These are phyloP conservation scores for Zoanthus gigantus DNA, from an alignment of 92 coral and sea anemone genomes.

Conservation along the genomic window DNA sequence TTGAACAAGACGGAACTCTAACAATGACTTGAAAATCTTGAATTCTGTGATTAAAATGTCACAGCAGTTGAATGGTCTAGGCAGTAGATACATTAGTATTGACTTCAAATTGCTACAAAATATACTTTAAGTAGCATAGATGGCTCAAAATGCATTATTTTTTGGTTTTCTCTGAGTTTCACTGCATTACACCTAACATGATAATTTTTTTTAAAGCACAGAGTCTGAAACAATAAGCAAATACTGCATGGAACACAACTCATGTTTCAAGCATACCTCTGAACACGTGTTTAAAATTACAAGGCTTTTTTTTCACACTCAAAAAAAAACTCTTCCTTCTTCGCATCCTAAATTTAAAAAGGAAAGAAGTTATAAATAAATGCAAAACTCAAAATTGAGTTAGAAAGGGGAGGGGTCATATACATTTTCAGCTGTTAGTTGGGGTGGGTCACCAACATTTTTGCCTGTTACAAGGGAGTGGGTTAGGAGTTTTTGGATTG, in stretches of 20 bases:
- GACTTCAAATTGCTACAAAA: no score
- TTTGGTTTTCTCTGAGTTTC: neutral
- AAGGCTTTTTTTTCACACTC: no score
- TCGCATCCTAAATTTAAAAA: no score
- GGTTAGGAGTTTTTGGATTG: neutral
- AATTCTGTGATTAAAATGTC: no score
- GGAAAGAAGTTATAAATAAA: neutral
- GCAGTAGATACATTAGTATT: no score
- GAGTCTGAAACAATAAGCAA: neutral
- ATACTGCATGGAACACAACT: no score
- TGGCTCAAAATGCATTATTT: neutral
- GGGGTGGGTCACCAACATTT: conserved; percentile 5
- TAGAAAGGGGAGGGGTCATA: neutral
- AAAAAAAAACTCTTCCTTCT: no score
- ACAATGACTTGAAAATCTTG: no score
- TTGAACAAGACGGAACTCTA: no score
- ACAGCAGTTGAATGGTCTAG: no score
- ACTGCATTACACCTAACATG: conserved; percentile 6
- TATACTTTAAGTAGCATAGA: neutral
- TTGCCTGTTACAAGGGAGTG: conserved; percentile 9
- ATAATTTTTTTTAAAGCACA: neutral
- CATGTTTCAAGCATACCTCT: no score
- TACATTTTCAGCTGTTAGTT: conserved; percentile 12
- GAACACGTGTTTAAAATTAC: no score
- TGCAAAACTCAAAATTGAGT: neutral